A percentile compares a stretch with the other conserved stretches of the same genome.
These are phyloP conservation scores for Hemicentrotus pulcherrimus DNA, from an alignment of 35 echinoderm and acorn worm species.

Conservation along the genomic window DNA sequence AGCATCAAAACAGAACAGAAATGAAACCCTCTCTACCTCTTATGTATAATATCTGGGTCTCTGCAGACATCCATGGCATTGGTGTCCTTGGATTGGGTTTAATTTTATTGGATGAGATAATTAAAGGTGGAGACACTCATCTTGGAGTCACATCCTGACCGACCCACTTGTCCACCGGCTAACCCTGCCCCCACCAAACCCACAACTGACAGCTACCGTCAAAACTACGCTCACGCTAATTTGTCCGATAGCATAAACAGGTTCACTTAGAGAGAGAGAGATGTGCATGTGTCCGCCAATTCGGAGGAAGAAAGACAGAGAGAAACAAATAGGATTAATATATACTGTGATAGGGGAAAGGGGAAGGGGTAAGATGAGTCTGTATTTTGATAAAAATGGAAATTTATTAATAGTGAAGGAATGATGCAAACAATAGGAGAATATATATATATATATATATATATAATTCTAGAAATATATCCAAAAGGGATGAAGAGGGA, in stretches of 20 bases:
- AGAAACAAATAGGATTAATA: too few relatives aligned
- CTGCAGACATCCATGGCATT: not conserved
- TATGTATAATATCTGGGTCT: not conserved
- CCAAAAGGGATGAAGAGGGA: too few relatives aligned
- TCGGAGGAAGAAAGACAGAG: not conserved
- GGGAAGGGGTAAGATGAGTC: not conserved
- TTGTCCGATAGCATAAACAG: constrained; percentile 49
- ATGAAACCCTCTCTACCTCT: not conserved
- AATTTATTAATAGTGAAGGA: too few relatives aligned
- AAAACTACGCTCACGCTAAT: constrained; percentile 23
- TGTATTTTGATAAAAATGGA: not conserved
- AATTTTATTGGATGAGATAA: constrained; percentile 44
- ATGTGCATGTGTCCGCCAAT: not conserved
- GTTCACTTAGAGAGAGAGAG: not conserved
- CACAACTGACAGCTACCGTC: constrained; percentile 25
- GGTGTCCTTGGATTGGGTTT: constrained; percentile 40
- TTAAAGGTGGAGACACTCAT: constrained; percentile 49
- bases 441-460: too few relatives aligned
- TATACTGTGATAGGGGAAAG: too few relatives aligned
- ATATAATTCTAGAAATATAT: too few relatives aligned
- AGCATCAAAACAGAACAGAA: not conserved
- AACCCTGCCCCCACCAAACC: constrained; percentile 30
- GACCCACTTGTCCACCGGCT: constrained; percentile 52
- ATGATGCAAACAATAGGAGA: too few relatives aligned
- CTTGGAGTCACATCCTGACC: constrained; percentile 24